Evolutionary conservation across 2,113 vertebrate species (phyloP).

Genomic region (Petrocephalus zakoni): DNA sequence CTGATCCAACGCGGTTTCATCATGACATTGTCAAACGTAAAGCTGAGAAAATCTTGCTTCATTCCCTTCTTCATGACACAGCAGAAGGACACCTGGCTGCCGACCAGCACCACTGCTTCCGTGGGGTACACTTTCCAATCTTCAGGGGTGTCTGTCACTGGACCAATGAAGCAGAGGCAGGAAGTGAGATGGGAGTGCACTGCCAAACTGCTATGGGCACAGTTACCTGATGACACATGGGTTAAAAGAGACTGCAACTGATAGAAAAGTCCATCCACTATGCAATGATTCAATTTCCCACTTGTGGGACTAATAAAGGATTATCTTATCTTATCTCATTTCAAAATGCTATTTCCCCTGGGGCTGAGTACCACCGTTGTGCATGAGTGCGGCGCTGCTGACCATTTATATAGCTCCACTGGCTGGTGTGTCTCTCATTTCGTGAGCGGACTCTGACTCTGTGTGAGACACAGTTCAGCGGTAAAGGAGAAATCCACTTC

Average conservation of each 20-base stretch:
- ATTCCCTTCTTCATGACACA: conserved; percentile 37
- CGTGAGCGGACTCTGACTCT: conserved; percentile 40
- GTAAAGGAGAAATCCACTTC: conserved; percentile 48
- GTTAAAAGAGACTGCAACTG: neutral
- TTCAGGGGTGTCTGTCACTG: conserved; percentile 48
- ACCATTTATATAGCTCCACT: conserved; percentile 42
- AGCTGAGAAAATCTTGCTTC: neutral
- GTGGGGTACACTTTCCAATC: conserved; percentile 32
- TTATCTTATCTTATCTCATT: no score
- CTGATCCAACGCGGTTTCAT: neutral
- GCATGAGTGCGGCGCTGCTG: neutral
- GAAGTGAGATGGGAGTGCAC: neutral
- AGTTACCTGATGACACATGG: neutral
- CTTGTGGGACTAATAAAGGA: no score
- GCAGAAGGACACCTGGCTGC: conserved; percentile 48
- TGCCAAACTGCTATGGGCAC: neutral
- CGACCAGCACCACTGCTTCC: conserved; percentile 37
- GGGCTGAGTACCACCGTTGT: neutral
- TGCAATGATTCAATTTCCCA: no score
- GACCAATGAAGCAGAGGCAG: neutral
- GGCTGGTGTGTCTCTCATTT: conserved; percentile 25
- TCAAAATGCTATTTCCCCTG: conserved; percentile 10
- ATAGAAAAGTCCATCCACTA: neutral
- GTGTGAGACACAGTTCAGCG: conserved; percentile 46
- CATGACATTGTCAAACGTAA: accelerated